A percentile compares a stretch with the other conserved stretches of the same genome.
Evolutionary conservation across 2,113 vertebrate genomes (phyloP).

Genomic region (Epinephelus lanceolatus): DNA sequence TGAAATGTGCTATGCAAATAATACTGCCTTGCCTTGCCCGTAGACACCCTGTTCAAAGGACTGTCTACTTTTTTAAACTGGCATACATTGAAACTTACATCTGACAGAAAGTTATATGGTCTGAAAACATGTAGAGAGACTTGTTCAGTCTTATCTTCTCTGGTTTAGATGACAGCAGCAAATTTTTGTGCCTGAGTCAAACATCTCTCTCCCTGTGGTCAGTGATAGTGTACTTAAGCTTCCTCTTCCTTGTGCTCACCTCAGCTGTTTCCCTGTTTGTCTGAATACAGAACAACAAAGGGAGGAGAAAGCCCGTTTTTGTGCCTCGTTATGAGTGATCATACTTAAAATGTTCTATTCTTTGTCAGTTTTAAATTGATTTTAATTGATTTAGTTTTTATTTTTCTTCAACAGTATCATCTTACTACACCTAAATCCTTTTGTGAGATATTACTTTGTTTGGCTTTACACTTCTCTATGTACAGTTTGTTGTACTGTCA

Average conservation of each 20-base stretch:
- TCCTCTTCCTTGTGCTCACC: constrained; percentile 9
- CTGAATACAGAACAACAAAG: constrained; percentile 16
- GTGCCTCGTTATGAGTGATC: background rate
- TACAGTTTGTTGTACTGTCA: background rate
- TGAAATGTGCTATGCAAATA: too few relatives aligned
- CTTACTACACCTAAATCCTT: background rate
- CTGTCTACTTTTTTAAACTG: background rate
- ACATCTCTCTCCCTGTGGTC: constrained; percentile 42
- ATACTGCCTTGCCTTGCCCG: too few relatives aligned
- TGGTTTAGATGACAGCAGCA: constrained; percentile 41
- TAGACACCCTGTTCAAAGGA: background rate
- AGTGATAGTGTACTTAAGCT: constrained; percentile 23
- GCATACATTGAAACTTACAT: background rate
- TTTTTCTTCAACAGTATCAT: too few relatives aligned
- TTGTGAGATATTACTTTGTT: too few relatives aligned
- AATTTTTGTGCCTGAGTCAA: constrained; percentile 32
- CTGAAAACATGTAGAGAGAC: background rate
- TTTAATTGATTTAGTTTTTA: too few relatives aligned
- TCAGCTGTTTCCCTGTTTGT: constrained; percentile 43
- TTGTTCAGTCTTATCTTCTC: constrained; percentile 14
- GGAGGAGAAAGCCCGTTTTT: background rate
- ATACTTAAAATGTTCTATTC: background rate
- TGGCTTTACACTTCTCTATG: background rate
- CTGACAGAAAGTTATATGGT: background rate
- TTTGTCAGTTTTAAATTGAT: background rate